phyloP scores from a whole-genome alignment of 2,888 invertebrate genomes.

The Mythimna ferrago region DNA sequence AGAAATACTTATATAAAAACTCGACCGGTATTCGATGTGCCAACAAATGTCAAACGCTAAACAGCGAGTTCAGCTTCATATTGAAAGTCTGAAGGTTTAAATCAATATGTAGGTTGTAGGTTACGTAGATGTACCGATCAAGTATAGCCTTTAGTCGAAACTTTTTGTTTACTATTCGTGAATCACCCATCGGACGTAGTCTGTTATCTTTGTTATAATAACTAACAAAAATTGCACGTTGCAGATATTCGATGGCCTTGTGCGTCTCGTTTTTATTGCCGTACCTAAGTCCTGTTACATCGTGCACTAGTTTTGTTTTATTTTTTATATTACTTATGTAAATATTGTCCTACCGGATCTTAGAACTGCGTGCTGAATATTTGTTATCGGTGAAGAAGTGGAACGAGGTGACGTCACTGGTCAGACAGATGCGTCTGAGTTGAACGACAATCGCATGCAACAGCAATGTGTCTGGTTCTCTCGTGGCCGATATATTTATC shows the following conservation, averaged over 20 bases:
- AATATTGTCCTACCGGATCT: conserved; percentile 52
- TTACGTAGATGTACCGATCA: conserved; percentile 2
- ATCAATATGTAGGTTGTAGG: neutral
- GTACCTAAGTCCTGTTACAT: conserved; percentile 61
- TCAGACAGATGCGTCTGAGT: conserved; percentile 48
- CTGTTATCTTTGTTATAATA: conserved; percentile 52
- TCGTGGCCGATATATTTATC: conserved; percentile 77
- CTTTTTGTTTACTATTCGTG: conserved; percentile 45
- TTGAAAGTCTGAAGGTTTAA: conserved; percentile 50
- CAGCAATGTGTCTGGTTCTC: conserved; percentile 69
- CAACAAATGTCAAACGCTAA: conserved; percentile 29
- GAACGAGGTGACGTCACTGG: conserved; percentile 39
- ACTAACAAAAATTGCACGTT: conserved; percentile 54
- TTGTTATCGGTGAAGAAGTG: conserved; percentile 18
- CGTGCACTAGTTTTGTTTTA: conserved; percentile 55
- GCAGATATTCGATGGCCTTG: conserved; percentile 59
- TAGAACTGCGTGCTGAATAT: conserved; percentile 14
- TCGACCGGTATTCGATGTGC: conserved; percentile 11
- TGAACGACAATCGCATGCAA: conserved; percentile 37
- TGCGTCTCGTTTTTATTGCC: conserved; percentile 60
- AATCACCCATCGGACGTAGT: conserved; percentile 27
- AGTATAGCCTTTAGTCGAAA: conserved; percentile 26
- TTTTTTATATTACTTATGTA: conserved; percentile 41
- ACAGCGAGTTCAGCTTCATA: conserved; percentile 5
- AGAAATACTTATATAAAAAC: conserved; percentile 22